phyloP scores from a whole-genome alignment of 2,888 invertebrate species.

The Horisme vitalbata region DNA sequence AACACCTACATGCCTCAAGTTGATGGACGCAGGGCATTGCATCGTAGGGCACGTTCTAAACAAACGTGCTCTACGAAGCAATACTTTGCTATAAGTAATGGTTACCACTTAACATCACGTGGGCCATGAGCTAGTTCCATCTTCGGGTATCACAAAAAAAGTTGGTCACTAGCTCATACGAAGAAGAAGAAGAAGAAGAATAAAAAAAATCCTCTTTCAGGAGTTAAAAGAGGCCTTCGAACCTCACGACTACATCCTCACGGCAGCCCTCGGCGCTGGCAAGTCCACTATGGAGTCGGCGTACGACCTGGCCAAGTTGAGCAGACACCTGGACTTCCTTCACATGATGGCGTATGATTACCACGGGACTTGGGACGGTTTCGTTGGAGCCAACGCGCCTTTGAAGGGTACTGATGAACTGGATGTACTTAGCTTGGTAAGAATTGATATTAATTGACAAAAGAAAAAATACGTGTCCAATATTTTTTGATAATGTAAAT shows the following conservation, averaged over 20 bases:
- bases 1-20: too few species aligned
- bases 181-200: too few species aligned
- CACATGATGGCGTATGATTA: constrained; percentile 96
- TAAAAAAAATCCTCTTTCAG: constrained; percentile 52
- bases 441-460: too few species aligned
- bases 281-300: constrained; percentile 88
- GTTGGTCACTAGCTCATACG: too few species aligned
- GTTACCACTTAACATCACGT: too few species aligned
- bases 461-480: too few species aligned
- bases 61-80: too few species aligned
- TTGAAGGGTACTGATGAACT: constrained; percentile 74
- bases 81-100: too few species aligned
- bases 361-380: constrained; percentile 91
- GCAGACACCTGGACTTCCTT: constrained; percentile 86
- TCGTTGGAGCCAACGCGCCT: constrained; percentile 91
- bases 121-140: too few species aligned
- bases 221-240: constrained; percentile 89
- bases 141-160: too few species aligned
- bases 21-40: too few species aligned
- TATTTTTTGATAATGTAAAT: neutral
- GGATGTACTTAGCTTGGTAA: constrained; percentile 87
- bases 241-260: constrained; percentile 86
- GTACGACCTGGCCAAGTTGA: constrained; percentile 89
- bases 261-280: constrained; percentile 92
- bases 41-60: too few species aligned